phyloP scores from a whole-genome alignment of 2,797 vertebrate genomes.

The Petrocephalus sullivani region DNA sequence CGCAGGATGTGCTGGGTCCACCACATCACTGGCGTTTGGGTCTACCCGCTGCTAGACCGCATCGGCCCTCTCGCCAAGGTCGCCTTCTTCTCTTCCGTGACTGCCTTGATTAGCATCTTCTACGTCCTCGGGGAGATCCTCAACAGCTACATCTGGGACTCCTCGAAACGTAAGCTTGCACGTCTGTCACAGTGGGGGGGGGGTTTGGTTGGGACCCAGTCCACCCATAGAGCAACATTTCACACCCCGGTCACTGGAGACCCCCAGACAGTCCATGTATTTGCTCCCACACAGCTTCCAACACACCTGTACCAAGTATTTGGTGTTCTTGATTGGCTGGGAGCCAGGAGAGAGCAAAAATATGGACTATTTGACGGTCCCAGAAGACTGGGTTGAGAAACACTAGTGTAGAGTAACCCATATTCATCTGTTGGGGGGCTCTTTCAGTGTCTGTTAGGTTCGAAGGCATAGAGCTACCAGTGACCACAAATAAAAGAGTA shows the following conservation, averaged over 20 bases:
- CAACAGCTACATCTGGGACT: constrained; percentile 94
- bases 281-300: not conserved
- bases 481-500: constrained; percentile 12
- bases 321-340: not conserved
- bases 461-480: constrained; percentile 32
- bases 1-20: constrained; percentile 93
- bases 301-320: not conserved
- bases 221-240: not conserved
- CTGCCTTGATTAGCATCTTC: constrained; percentile 68
- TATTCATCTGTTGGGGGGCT: not conserved
- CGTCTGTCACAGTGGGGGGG: not conserved
- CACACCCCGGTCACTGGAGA: not conserved
- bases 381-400: not conserved
- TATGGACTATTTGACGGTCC: not conserved
- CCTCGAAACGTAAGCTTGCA: constrained; percentile 67
- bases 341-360: not conserved
- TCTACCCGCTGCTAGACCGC: constrained; percentile 86
- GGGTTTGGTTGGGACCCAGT: not conserved
- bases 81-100: constrained; percentile 75
- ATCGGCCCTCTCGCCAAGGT: constrained; percentile 72
- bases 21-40: constrained; percentile 92
- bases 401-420: not conserved
- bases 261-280: not conserved
- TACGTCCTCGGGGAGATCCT: constrained; percentile 88
- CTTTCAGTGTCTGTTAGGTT: not conserved